Conservation (phyloP, 2,888 invertebrate species). For the Sericinus montela region DNA sequence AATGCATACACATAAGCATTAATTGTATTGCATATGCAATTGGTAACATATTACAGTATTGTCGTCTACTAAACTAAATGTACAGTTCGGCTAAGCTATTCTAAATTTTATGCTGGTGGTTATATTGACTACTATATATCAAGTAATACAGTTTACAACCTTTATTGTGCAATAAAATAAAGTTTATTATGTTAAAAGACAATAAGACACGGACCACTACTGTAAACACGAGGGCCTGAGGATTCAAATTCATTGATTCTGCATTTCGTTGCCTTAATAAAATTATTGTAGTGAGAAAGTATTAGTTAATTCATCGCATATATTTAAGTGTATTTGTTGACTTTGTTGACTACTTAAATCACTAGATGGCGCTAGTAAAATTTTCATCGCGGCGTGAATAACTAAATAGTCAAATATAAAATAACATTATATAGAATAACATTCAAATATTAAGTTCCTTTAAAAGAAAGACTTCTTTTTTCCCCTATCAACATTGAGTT, state of each 20-base stretch:
- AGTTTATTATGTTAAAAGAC: slow-evolving; percentile 22
- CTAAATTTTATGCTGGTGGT: slow-evolving; percentile 2
- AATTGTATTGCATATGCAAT: neutral
- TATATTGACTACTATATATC: slow-evolving; percentile 1
- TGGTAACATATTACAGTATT: neutral
- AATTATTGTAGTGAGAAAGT: neutral
- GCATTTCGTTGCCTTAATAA: slow-evolving; percentile 23
- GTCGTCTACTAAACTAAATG: neutral
- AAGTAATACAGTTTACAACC: neutral
- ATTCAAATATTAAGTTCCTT: too few species aligned
- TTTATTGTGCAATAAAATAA: slow-evolving; percentile 23
- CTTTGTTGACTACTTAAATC: too few species aligned
- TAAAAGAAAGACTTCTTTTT: too few species aligned
- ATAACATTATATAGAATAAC: too few species aligned
- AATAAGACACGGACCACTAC: slow-evolving; percentile 12
- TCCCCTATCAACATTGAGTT: too few species aligned
- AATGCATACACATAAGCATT: neutral
- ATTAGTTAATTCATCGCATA: neutral
- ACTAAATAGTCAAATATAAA: too few species aligned
- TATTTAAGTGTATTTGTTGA: neutral
- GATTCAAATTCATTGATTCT: slow-evolving; percentile 18
- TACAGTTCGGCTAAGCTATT: slow-evolving; percentile 6
- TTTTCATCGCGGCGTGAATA: too few species aligned
- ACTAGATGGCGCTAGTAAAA: too few species aligned
- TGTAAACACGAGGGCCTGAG: slow-evolving; percentile 22